Evolutionary conservation across 2,113 vertebrate species (phyloP), one percentile per base, ranked within the genome.

Genomic region (Melanotaenia duboulayi): DNA sequence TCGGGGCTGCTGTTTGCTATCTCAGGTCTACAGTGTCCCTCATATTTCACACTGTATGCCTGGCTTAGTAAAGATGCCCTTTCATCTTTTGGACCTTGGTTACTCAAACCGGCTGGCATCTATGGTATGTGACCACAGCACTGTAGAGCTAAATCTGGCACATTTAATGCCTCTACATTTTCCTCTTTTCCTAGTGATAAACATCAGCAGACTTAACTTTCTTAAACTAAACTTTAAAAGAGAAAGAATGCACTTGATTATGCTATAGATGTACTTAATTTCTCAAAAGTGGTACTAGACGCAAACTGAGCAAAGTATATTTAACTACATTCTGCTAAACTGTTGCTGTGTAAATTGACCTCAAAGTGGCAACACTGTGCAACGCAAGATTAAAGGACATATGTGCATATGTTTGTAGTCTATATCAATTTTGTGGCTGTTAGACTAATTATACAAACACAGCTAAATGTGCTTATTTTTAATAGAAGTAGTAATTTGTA

Each of bases 31-130:
- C 42, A 56, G 76, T 52, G 75, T 83, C 77, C 57, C 62, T 81
- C 67, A 82, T 78, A 80, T 80, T 89, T 85, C 40, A 78, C 71
- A 63, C 65, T 55, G 76, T 87, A n/a, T n/a, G n/a, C n/a, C n/a
- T n/a, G n/a, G n/a, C n/a, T n/a, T n/a, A n/a, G n/a, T n/a, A n/a
- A n/a, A n/a, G n/a, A n/a, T n/a, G n/a, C n/a, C 49, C 32, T 77
- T 66, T 76, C 32, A 62, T 63, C 82, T 74, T 52, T 49, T 64
- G 74, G 64, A 66, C 22, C 75, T 35, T 59, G 62, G 69, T 84
- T 81, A 83, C 80, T 80, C 42, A 70, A 76, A 66, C 60, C 57
- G 57, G 22, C 74, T 65, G 81, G 84, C 74, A 91, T 86, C 79
- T 50, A 40, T 57, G 82, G 73, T 78, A 89, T 88, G 80, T 40